phyloP scores from a whole-genome alignment of 1,140 invertebrate genomes.

The Potamilus streckersoni region DNA sequence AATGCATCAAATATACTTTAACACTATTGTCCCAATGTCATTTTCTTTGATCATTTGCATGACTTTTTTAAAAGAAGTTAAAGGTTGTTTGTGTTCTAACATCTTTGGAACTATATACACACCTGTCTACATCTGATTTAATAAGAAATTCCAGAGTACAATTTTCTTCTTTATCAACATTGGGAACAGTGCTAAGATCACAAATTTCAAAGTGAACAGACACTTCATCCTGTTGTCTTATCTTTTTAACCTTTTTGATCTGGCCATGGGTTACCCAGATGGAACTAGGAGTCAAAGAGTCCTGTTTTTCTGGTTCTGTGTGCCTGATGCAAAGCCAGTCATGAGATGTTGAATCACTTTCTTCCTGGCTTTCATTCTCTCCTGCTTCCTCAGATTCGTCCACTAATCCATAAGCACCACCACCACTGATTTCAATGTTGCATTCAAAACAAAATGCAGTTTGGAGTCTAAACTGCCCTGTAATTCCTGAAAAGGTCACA shows the following conservation, averaged over 20 bases:
- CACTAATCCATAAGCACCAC: neutral
- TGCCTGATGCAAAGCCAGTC: constrained; percentile 36
- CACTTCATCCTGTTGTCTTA: constrained; percentile 2
- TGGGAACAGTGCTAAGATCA: neutral
- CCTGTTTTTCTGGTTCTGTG: neutral
- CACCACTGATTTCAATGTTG: constrained; percentile 33
- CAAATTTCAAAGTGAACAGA: constrained; percentile 17
- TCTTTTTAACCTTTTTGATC: constrained; percentile 16
- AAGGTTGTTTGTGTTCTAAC: no score
- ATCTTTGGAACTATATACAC: neutral
- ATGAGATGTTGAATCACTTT: constrained; percentile 3
- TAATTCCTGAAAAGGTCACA: constrained; percentile 2
- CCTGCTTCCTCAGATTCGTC: constrained; percentile 7
- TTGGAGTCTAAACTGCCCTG: constrained; percentile 27
- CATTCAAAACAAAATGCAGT: constrained; percentile 24
- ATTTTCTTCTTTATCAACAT: constrained; percentile 3
- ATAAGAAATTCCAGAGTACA: constrained; percentile 23
- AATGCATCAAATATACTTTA: no score
- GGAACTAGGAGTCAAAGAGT: no score
- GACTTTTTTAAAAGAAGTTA: no score
- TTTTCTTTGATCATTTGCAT: no score
- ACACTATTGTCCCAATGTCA: no score
- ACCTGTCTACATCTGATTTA: constrained; percentile 38
- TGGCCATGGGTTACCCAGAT: constrained; percentile 17
- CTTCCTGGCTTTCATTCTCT: neutral